phyloP scores from a whole-genome alignment of 2,797 vertebrate genomes.

The Clamator glandarius region DNA sequence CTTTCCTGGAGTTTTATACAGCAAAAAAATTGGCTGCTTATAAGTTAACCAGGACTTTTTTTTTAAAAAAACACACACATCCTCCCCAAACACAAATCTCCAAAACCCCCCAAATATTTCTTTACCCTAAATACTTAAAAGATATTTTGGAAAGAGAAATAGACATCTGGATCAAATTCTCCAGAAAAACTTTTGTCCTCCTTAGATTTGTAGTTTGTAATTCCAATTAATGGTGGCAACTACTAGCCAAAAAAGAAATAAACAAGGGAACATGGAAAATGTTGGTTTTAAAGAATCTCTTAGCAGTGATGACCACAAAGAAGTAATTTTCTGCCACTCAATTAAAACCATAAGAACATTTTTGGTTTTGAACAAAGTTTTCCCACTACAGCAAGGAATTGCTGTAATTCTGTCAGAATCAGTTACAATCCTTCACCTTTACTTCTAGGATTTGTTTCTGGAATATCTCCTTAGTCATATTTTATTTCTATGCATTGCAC shows the following conservation, averaged over 20 bases:
- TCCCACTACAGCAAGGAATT: constrained; percentile 3
- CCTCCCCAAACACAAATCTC: background rate
- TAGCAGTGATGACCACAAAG: constrained; percentile 23
- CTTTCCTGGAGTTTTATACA: constrained; percentile 13
- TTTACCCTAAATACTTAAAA: background rate
- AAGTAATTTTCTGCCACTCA: constrained; percentile 33
- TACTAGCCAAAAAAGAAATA: constrained; percentile 49
- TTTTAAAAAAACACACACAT: background rate
- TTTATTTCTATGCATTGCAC: background rate
- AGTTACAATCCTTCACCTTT: background rate
- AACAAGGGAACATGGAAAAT: constrained; percentile 47
- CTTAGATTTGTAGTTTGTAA: constrained; percentile 26
- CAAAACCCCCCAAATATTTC: background rate
- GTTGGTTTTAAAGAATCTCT: constrained; percentile 39
- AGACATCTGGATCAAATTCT: constrained; percentile 34
- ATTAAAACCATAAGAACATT: constrained; percentile 58
- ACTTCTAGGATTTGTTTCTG: background rate
- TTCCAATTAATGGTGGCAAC: constrained; percentile 12
- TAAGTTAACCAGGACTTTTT: background rate
- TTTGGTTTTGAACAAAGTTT: background rate
- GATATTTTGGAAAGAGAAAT: constrained; percentile 18
- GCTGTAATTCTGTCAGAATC: background rate
- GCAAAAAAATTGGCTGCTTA: background rate
- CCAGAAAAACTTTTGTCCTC: constrained; percentile 44
- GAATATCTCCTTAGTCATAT: background rate